Evolutionary conservation across 2,113 vertebrate species (phyloP).

Genomic region (Siniperca knerii): DNA sequence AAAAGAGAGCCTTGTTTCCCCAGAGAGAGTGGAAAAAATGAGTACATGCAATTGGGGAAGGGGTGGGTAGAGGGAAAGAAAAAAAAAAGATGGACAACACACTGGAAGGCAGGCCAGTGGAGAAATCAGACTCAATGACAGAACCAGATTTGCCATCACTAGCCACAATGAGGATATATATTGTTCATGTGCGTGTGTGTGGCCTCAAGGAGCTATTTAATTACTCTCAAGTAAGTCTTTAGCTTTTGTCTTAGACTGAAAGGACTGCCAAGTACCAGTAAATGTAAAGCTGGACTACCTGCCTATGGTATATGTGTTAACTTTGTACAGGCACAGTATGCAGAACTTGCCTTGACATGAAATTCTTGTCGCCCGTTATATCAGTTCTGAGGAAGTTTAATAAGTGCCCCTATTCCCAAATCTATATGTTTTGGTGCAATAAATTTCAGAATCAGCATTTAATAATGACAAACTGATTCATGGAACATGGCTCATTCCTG

Average conservation of each 20-base stretch:
- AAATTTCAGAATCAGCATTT: not conserved
- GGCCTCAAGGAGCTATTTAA: not conserved
- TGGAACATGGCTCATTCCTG: not conserved
- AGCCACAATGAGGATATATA: not conserved
- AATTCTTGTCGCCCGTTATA: no score
- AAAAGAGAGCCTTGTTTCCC: conserved; percentile 69
- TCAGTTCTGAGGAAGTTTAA: not conserved
- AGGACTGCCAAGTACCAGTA: not conserved
- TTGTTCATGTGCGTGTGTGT: not conserved
- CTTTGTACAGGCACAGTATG: not conserved
- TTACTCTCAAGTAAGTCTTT: not conserved
- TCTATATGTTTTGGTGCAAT: not conserved
- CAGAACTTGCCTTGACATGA: not conserved
- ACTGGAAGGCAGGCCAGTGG: conserved; percentile 17
- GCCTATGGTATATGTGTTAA: not conserved
- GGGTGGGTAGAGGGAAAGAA: conserved; percentile 52
- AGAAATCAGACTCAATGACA: conserved; percentile 30
- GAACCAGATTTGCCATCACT: conserved; percentile 38
- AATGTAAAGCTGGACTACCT: not conserved
- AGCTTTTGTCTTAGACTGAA: conserved; percentile 16
- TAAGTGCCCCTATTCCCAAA: not conserved
- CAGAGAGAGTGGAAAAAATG: conserved; percentile 80
- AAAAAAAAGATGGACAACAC: conserved; percentile 18
- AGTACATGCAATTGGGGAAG: conserved; percentile 70
- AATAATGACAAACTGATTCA: not conserved